Conservation (phyloP, 2,888 invertebrate species). For the Cataglyphis cursor region DNA sequence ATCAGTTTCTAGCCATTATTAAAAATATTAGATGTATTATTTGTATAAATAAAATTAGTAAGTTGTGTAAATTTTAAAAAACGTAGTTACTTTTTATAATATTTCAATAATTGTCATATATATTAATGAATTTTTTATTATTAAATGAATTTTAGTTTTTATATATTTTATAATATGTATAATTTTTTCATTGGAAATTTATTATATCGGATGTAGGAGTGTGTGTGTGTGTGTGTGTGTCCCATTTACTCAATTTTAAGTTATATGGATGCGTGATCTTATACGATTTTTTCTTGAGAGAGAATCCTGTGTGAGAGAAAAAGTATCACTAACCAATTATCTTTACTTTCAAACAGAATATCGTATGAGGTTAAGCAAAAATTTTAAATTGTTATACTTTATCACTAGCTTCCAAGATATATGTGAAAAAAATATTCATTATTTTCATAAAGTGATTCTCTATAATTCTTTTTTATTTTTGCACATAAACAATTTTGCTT, state of each 20-base stretch:
- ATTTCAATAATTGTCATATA: not conserved
- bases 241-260: not conserved
- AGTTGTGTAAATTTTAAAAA: not conserved
- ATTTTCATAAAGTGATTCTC: not conserved
- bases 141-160: not conserved
- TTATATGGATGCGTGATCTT: not conserved
- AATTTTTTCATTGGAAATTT: not conserved
- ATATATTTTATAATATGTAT: not conserved
- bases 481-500: not conserved
- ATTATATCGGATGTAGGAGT: not conserved
- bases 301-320: not conserved
- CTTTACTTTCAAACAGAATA: not conserved
- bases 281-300: not conserved
- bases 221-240: not conserved
- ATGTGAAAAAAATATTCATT: not conserved
- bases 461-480: not conserved
- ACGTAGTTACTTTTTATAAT: not conserved
- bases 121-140: not conserved
- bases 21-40: not conserved
- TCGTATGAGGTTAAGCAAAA: not conserved
- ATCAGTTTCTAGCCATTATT: not conserved
- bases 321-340: not conserved
- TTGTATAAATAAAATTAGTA: slow-evolving; percentile 7
- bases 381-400: not conserved
- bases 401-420: not conserved